phyloP scores from a whole-genome alignment of 2,797 vertebrate species.

The Phaenicophaeus curvirostris region DNA sequence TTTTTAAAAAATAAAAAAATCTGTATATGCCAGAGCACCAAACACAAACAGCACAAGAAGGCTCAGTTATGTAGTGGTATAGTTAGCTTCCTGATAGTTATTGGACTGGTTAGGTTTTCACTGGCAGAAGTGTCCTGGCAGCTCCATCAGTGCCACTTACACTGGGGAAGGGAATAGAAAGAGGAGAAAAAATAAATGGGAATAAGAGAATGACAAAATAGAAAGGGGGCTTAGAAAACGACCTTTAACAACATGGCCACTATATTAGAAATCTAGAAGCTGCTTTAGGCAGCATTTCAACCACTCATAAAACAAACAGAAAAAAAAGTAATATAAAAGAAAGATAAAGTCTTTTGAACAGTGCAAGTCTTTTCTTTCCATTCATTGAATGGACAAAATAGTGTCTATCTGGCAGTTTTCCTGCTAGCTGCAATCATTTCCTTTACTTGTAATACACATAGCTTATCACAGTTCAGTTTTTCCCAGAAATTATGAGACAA shows the following conservation, averaged over 20 bases:
- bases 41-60: neutral
- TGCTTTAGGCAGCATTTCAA: neutral
- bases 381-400: neutral
- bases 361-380: neutral
- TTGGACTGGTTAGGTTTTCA: neutral
- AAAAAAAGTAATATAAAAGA: neutral
- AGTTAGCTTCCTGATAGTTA: neutral
- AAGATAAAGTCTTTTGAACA: slow-evolving; percentile 14
- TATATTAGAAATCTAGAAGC: neutral
- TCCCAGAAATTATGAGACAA: neutral
- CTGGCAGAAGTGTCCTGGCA: neutral
- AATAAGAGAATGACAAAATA: neutral
- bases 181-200: neutral
- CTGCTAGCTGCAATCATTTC: neutral
- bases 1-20: neutral
- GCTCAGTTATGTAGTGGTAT: neutral
- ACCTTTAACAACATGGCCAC: neutral
- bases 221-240: neutral
- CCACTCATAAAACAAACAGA: neutral
- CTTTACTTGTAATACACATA: neutral
- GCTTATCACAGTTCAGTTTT: neutral
- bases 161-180: neutral
- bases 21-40: neutral
- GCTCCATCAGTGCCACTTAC: neutral
- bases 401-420: neutral